Base-by-base conservation (phyloP, 2,888 invertebrate genomes). In the Pycnomerus fuliginosus region DNA sequence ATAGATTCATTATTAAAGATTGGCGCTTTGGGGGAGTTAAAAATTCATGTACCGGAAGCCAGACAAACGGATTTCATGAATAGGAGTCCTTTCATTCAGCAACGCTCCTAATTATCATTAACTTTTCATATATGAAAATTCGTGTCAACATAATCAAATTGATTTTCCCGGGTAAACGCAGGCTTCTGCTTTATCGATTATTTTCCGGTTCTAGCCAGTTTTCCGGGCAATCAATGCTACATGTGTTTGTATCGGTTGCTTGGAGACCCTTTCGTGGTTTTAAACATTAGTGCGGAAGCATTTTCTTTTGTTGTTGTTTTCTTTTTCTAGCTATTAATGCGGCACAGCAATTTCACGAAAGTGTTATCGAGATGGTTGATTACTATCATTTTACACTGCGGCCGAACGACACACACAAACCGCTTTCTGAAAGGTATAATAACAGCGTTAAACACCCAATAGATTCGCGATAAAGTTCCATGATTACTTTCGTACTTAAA, bases 181-280 rank as follows among this genome's bases (percentile, higher is more conserved):
- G 64, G 57, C 59, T 62, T 60, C 53, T 46, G 64, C 64, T 65
- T 52, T 60, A 67, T 67, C 65, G 67, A 67, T 67, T 65, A 61
- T 64, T 64, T 62, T 64, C 65, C 60, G 56, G 69, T 66, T 56
- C 8, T 15, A 62, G 52, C 70, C 62, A 58, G 66, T 65, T 67
- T 63, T 60, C 57, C 58, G 52, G 55, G 58, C 61, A 70, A 71
- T 71, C 70, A 68, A 70, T 71, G 69, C 67, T 58, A 46, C 55
- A 53, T 60, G 54, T 67, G 68, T 69, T 68, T 69, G 68, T 68
- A 66, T 68, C 60, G 61, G 68, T 69, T 65, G 65, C 69, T 51
- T 50, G 39, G 61, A 34, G 48, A 62, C 61, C 47, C 48, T 62
- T 61, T 62, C 63, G 62, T 61, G 61, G 63, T 60, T 61, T 51